Evolutionary conservation across 2,797 vertebrate genomes (phyloP), one percentile per base, ranked within the genome.

Genomic region (Rhabdomys pumilio): DNA sequence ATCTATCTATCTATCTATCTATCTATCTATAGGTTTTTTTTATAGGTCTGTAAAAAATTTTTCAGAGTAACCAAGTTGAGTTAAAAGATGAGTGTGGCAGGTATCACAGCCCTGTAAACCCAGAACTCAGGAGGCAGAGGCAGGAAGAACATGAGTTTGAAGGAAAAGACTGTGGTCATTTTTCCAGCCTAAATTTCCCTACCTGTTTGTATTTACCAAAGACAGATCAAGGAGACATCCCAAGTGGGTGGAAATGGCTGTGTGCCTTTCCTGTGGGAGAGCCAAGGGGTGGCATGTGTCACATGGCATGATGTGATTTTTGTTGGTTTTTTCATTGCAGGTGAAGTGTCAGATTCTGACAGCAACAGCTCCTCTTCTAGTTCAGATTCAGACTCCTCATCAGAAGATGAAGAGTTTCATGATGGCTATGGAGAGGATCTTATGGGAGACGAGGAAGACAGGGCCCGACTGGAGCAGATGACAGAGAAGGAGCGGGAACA

Each of bases 401-500:
- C 99, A 0, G 99, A 99, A 98, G 99, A 99, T 79, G 99, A 99
- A 50, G 99, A 99, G 94, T 99, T 99, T 97, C 99, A 99, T 69
- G 99, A 99, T 95, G 99, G 99, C 19, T 99, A 99, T 38, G 99
- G 99, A 65, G 99, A 99, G 34, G 99, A 99, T 96, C 97, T 99
- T 96, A 99, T 99, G 99, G 99, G 99, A 57, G 99, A 99, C 93
- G 99, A 99, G 20, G 99, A 99, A 97, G 99, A 99, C 97, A 95
- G 99, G 94, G 99, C 99, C 77, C 99, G 99, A 3, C 98, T 99
- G 97, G 99, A 99, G 96, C 99, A 99, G 98, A 99, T 99, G 99
- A 99, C 99, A 0, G 99, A 99, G 98, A 99, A 99, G 97, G 99
- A 99, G 98, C 98, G 99, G 75, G 99, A 99, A 59, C 99, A 99